Percentiles rank a stretch among this genome's conserved stretches.
Evolutionary conservation across 2,888 invertebrate genomes (phyloP).

Genomic region (Eupithecia abbreviata): DNA sequence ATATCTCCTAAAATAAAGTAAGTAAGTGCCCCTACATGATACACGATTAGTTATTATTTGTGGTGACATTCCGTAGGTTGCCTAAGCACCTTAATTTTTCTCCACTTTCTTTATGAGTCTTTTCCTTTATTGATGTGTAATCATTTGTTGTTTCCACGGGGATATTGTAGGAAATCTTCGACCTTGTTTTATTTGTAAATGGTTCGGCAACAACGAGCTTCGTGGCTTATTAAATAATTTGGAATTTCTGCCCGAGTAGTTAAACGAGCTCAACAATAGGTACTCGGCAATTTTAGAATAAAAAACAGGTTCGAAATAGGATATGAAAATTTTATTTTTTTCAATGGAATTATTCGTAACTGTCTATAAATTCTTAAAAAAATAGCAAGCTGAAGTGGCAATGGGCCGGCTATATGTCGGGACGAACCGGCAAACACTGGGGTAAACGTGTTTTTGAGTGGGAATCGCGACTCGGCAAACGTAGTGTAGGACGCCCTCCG

Average conservation of each 20-base stretch:
- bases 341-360: no score
- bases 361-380: no score
- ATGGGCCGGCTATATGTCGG: no score
- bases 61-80: constrained; percentile 37
- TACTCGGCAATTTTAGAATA: constrained; percentile 1
- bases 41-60: constrained; percentile 25
- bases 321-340: constrained; percentile 48
- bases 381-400: no score
- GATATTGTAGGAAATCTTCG: constrained; percentile 9
- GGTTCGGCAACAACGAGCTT: constrained; percentile 10
- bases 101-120: constrained; percentile 28
- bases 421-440: no score
- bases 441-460: no score
- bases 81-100: constrained; percentile 39
- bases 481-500: no score
- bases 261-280: no score
- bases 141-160: constrained; percentile 28
- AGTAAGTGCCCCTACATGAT: neutral
- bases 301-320: constrained; percentile 24
- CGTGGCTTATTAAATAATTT: constrained; percentile 18
- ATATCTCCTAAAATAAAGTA: neutral
- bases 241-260: neutral
- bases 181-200: constrained; percentile 17
- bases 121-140: constrained; percentile 26
- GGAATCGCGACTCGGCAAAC: no score